A percentile compares a stretch with the other conserved stretches of the same genome.
Evolutionary conservation across 2,797 vertebrate genomes (phyloP).

Genomic region (Muscicapa striata): DNA sequence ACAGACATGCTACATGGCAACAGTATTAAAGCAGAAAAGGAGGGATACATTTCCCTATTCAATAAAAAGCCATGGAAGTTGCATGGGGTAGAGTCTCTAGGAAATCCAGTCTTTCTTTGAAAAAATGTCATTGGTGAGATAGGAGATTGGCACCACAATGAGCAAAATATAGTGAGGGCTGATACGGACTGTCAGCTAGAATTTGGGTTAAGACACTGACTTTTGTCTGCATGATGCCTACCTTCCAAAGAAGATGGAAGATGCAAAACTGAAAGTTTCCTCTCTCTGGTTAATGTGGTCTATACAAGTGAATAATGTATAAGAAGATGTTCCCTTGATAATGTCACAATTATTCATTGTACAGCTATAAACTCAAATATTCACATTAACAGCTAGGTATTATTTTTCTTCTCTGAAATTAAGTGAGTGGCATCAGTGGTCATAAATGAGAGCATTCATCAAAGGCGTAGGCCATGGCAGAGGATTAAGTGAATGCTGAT

Average conservation of each 20-base stretch:
- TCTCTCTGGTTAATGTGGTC: conserved; percentile 85
- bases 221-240: conserved; percentile 95
- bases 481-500: conserved; percentile 88
- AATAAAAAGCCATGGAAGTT: conserved; percentile 95
- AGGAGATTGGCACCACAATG: conserved; percentile 99
- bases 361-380: conserved; percentile 81
- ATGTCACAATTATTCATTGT: conserved; percentile 90
- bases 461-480: conserved; percentile 83
- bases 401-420: conserved; percentile 83
- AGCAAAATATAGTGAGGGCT: conserved; percentile 95
- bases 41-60: conserved; percentile 86
- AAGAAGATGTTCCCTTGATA: conserved; percentile 83
- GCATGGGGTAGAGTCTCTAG: conserved; percentile 99
- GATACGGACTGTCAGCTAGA: conserved; percentile 98
- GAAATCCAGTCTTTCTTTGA: conserved; percentile 99
- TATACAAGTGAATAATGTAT: conserved; percentile 86
- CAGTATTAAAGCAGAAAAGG: conserved; percentile 83
- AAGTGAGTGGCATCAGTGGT: conserved; percentile 82
- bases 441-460: conserved; percentile 86
- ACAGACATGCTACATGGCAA: conserved; percentile 79
- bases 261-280: conserved; percentile 90
- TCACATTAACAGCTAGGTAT: conserved; percentile 81
- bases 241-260: conserved; percentile 93
- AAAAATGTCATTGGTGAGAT: conserved; percentile 99
- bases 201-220: conserved; percentile 99